Percentiles rank a stretch among this genome's conserved stretches.
Evolutionary conservation across 92 coral and sea anemone species (phyloP).

Genomic region (Palythoa grandis): DNA sequence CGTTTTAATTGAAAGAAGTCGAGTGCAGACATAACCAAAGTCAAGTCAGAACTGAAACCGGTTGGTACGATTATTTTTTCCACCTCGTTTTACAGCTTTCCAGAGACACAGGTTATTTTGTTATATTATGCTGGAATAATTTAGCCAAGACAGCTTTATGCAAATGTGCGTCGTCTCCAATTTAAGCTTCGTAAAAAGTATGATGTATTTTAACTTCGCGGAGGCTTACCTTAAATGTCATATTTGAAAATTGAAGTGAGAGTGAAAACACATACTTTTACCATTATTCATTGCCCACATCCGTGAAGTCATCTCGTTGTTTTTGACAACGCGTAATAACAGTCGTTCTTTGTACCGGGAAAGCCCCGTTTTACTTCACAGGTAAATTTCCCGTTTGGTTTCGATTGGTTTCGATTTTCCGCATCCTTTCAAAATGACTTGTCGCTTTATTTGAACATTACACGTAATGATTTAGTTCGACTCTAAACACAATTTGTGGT

Average conservation of each 20-base stretch:
- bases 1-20: constrained; percentile 32
- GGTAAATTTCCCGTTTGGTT: constrained; percentile 19
- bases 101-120: background rate
- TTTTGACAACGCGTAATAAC: background rate
- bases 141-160: background rate
- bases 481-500: too few species aligned
- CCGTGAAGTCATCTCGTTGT: background rate
- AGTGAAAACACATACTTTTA: background rate
- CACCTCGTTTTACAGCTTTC: background rate
- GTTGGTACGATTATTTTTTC: constrained; percentile 25
- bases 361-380: background rate
- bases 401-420: background rate
- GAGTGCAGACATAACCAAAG: constrained; percentile 1
- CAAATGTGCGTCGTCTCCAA: background rate
- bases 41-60: background rate
- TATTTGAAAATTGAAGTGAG: background rate
- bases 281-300: background rate
- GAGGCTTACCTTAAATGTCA: background rate
- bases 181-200: background rate
- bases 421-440: background rate
- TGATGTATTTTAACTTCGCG: background rate
- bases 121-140: background rate
- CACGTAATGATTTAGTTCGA: background rate
- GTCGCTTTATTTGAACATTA: background rate
- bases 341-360: background rate